Evolutionary conservation across 2,113 vertebrate genomes (phyloP).

Genomic region (Ginglymostoma cirratum): DNA sequence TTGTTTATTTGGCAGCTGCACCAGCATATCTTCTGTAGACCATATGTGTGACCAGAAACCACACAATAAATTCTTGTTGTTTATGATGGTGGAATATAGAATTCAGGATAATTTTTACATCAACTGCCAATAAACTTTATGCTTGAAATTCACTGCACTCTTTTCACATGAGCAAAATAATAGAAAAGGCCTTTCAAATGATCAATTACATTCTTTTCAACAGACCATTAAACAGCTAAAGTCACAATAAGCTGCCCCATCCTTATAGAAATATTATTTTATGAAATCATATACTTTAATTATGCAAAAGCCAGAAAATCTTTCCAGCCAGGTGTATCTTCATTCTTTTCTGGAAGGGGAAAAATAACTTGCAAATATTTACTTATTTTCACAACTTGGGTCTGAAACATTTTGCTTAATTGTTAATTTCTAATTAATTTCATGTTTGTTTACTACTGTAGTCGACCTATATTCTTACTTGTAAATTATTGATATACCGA

Average conservation of each 20-base stretch:
- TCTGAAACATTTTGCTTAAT: neutral
- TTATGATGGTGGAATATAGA: neutral
- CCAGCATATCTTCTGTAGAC: neutral
- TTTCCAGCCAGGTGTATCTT: neutral
- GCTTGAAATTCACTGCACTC: neutral
- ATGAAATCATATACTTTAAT: neutral
- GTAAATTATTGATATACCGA: neutral
- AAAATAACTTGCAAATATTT: neutral
- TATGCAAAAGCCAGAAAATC: neutral
- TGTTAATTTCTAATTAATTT: neutral
- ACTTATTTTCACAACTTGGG: neutral
- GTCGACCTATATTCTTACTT: neutral
- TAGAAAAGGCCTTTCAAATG: neutral
- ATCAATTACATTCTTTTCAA: neutral
- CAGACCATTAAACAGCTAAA: neutral
- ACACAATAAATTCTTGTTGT: neutral
- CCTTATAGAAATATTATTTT: neutral
- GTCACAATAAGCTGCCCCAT: neutral
- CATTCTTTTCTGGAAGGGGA: neutral
- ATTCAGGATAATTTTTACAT: neutral
- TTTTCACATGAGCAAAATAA: neutral
- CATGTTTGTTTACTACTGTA: neutral
- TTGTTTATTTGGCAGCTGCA: neutral
- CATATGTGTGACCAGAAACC: neutral
- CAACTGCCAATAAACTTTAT: neutral